A percentile compares a stretch with the other conserved stretches of the same genome.
phyloP scores from a whole-genome alignment of 2,888 invertebrate species.

The Dynastes grantii region DNA sequence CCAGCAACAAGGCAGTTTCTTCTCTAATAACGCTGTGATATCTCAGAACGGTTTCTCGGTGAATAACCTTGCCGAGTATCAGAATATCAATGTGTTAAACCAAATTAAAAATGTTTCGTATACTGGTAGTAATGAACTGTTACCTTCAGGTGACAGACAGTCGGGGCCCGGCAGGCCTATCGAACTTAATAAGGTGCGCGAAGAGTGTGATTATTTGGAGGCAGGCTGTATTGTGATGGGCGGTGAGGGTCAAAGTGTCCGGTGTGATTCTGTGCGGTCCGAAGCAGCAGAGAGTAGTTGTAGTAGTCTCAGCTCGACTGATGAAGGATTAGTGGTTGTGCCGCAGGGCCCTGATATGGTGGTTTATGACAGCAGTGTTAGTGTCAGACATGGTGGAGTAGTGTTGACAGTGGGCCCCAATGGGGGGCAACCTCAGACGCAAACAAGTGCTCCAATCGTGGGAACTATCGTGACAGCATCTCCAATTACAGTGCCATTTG shows the following conservation, averaged over 20 bases:
- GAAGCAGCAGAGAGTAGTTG: slow-evolving; percentile 76
- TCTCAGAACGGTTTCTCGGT: slow-evolving; percentile 66
- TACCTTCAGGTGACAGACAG: slow-evolving; percentile 60
- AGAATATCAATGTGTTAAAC: slow-evolving; percentile 61
- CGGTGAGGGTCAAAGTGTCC: slow-evolving; percentile 66
- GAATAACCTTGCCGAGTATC: slow-evolving; percentile 63
- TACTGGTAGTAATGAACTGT: slow-evolving; percentile 60
- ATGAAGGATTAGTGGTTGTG: slow-evolving; percentile 65
- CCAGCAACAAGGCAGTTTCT: slow-evolving; percentile 53
- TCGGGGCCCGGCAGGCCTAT: slow-evolving; percentile 61
- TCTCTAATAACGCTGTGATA: slow-evolving; percentile 62
- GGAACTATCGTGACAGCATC: slow-evolving; percentile 54
- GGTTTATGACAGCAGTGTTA: slow-evolving; percentile 70
- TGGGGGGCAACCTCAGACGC: slow-evolving; percentile 58
- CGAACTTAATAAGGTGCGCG: slow-evolving; percentile 63
- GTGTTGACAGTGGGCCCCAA: slow-evolving; percentile 66
- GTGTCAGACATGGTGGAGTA: slow-evolving; percentile 65
- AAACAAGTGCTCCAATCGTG: slow-evolving; percentile 56
- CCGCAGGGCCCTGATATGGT: slow-evolving; percentile 65
- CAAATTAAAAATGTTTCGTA: slow-evolving; percentile 54
- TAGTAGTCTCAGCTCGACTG: slow-evolving; percentile 72
- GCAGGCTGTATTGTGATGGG: slow-evolving; percentile 63
- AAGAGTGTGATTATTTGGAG: slow-evolving; percentile 63
- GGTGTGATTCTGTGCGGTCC: slow-evolving; percentile 75
- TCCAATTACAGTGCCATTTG: slow-evolving; percentile 77